Conservation (phyloP, 2,888 invertebrate species). For the Pammene fasciana region DNA sequence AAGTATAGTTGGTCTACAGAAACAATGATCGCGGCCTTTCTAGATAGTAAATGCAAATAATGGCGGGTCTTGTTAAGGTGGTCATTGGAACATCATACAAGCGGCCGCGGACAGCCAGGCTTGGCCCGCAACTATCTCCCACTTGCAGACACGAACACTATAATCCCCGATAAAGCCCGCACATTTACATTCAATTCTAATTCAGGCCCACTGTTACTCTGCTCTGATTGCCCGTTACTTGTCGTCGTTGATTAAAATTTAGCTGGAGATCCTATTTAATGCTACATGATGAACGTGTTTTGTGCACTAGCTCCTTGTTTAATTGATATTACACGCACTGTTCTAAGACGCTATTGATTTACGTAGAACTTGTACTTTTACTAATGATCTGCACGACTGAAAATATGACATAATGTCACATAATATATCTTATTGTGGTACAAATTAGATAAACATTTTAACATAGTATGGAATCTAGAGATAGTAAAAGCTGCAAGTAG, state of each 20-base stretch:
- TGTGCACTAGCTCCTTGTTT: slow-evolving; percentile 12
- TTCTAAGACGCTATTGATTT: neutral
- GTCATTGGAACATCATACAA: slow-evolving; percentile 57
- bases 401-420: neutral
- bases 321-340: neutral
- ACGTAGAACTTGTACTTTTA: neutral
- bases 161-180: slow-evolving; percentile 85
- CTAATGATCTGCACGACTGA: neutral
- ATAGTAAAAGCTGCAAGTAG: slow-evolving; percentile 44
- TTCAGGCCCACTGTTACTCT: slow-evolving; percentile 76
- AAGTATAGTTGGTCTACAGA: slow-evolving; percentile 51
- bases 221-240: slow-evolving; percentile 78
- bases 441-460: neutral
- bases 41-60: slow-evolving; percentile 21
- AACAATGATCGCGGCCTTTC: neutral
- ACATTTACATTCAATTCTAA: slow-evolving; percentile 85
- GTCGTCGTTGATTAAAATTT: slow-evolving; percentile 77
- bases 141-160: slow-evolving; percentile 81
- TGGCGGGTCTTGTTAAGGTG: slow-evolving; percentile 52
- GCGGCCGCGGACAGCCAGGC: slow-evolving; percentile 64
- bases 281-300: slow-evolving; percentile 39
- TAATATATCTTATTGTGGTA: no score
- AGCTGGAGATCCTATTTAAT: slow-evolving; percentile 36
- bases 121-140: slow-evolving; percentile 77
- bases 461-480: neutral